These are phyloP conservation scores for Chrysopa pallens DNA, from an alignment of 1,140 invertebrate genomes.

Conservation along the genomic window DNA sequence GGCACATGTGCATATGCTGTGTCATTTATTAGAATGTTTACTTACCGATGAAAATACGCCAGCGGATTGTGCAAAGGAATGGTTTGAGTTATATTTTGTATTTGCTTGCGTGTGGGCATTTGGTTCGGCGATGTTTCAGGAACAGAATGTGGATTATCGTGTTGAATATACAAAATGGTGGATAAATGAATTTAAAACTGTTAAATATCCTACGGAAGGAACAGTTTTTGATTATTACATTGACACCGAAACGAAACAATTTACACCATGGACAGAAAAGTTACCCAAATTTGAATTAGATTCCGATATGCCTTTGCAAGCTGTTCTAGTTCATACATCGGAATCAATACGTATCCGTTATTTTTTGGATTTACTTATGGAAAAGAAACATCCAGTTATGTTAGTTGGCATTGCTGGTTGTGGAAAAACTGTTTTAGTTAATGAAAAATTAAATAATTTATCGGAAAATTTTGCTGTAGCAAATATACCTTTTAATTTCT, in stretches of 20 bases:
- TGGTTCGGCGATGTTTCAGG: conserved; percentile 86
- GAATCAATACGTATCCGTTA: conserved; percentile 81
- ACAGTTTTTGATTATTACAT: conserved; percentile 94
- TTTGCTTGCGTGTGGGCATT: conserved; percentile 94
- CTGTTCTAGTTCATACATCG: conserved; percentile 78
- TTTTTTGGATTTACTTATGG: conserved; percentile 81
- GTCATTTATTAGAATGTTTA: conserved; percentile 73
- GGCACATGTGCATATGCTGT: conserved; percentile 85
- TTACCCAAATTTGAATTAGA: conserved; percentile 83
- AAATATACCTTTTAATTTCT: conserved; percentile 93
- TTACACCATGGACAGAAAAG: conserved; percentile 75
- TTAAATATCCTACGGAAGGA: conserved; percentile 79
- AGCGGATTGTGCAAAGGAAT: conserved; percentile 79
- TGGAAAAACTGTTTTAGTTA: conserved; percentile 77
- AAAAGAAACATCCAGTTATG: conserved; percentile 79
- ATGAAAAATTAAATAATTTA: conserved; percentile 66
- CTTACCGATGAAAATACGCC: conserved; percentile 70
- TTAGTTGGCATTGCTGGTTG: conserved; percentile 80
- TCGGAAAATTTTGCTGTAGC: conserved; percentile 76
- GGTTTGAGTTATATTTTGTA: conserved; percentile 91
- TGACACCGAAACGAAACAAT: conserved; percentile 75
- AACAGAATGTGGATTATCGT: conserved; percentile 58
- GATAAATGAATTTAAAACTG: conserved; percentile 86
- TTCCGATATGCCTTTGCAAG: conserved; percentile 79
- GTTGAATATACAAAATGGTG: conserved; percentile 96